phyloP scores from a whole-genome alignment of 2,797 vertebrate species.

The Sternotherus odoratus region DNA sequence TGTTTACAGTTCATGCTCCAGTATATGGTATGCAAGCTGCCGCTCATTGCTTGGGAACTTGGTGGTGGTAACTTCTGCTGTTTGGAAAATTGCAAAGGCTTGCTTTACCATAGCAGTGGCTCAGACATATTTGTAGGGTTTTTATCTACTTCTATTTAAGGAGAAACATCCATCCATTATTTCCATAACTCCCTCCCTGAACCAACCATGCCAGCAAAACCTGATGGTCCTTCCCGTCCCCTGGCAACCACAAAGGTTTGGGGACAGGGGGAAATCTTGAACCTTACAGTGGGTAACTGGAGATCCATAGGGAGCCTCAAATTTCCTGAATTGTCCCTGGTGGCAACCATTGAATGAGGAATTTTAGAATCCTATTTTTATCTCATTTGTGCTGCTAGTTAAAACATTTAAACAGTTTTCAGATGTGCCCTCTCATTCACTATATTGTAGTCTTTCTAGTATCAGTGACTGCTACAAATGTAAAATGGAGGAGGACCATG shows the following conservation, averaged over 20 bases:
- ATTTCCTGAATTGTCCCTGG: neutral
- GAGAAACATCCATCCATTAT: neutral
- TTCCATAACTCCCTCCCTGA: neutral
- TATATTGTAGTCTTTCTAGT: neutral
- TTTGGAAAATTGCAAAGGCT: neutral
- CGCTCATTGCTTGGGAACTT: neutral
- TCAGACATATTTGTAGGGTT: neutral
- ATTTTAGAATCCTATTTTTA: neutral
- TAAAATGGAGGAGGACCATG: neutral
- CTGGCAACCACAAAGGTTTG: neutral
- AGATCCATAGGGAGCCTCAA: neutral
- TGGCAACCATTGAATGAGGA: neutral
- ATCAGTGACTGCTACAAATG: neutral
- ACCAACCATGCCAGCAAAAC: neutral
- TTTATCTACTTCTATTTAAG: neutral
- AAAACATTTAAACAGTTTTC: neutral
- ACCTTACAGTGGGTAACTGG: neutral
- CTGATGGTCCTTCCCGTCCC: neutral
- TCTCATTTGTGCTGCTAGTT: neutral
- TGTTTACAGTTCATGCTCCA: neutral
- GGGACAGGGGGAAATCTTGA: neutral
- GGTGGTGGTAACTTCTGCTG: neutral
- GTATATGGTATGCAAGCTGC: neutral
- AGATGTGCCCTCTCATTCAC: neutral
- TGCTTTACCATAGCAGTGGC: neutral